Evolutionary conservation across 2,113 vertebrate species (phyloP).

Genomic region (Corydoras sp.): DNA sequence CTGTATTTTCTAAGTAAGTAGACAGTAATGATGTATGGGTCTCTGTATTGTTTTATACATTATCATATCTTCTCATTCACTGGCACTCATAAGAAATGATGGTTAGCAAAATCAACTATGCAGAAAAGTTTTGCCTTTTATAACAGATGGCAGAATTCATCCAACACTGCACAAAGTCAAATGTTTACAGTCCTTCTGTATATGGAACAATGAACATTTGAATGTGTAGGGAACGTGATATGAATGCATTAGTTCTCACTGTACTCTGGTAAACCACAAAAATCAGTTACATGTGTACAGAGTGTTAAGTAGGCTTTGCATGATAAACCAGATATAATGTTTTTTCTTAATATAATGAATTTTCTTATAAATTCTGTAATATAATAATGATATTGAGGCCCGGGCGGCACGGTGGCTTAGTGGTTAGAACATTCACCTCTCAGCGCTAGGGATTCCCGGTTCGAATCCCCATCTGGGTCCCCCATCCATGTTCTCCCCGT

Average conservation of each 20-base stretch:
- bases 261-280: background rate
- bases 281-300: background rate
- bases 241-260: slow-evolving; percentile 10
- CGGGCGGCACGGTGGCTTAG: too few relatives aligned
- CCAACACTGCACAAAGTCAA: background rate
- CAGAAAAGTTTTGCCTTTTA: background rate
- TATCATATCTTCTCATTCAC: slow-evolving; percentile 21
- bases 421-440: too few relatives aligned
- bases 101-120: background rate
- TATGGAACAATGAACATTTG: slow-evolving; percentile 1
- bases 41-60: slow-evolving; percentile 15
- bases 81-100: background rate
- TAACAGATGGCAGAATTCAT: slow-evolving; percentile 24
- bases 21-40: slow-evolving; percentile 15
- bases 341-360: background rate
- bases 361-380: too few relatives aligned
- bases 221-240: background rate
- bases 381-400: background rate
- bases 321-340: background rate
- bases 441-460: too few relatives aligned
- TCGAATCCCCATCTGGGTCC: too few relatives aligned
- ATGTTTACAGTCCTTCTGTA: slow-evolving; percentile 17
- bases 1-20: slow-evolving; percentile 2
- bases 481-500: too few relatives aligned
- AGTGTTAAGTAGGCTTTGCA: slow-evolving; percentile 19